phyloP scores from a whole-genome alignment of 2,797 vertebrate genomes.

The Chiroxiphia lanceolata region DNA sequence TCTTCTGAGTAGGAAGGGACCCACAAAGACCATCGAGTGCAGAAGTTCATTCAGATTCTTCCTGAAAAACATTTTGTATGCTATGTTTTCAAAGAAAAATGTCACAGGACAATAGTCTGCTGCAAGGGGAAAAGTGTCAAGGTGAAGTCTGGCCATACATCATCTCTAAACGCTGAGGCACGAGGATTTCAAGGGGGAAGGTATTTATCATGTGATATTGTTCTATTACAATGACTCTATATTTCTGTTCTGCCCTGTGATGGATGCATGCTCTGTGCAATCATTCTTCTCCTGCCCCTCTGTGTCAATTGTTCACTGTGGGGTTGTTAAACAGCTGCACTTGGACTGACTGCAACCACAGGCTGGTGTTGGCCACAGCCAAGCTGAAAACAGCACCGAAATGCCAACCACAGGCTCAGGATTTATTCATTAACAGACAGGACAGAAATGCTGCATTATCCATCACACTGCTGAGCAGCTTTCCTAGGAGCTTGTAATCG shows the following conservation, averaged over 20 bases:
- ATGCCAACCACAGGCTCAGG: not conserved
- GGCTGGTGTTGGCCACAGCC: not conserved
- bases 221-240: slow-evolving; percentile 70
- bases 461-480: not conserved
- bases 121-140: slow-evolving; percentile 47
- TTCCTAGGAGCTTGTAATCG: not conserved
- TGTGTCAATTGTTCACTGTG: slow-evolving; percentile 33
- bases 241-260: slow-evolving; percentile 66
- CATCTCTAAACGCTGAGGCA: slow-evolving; percentile 45
- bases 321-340: slow-evolving; percentile 54
- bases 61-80: not conserved
- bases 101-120: slow-evolving; percentile 24
- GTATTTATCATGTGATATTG: slow-evolving; percentile 75
- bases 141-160: slow-evolving; percentile 52
- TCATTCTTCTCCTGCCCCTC: slow-evolving; percentile 62
- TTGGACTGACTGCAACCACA: slow-evolving; percentile 15
- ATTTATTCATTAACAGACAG: not conserved
- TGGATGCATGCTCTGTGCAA: slow-evolving; percentile 61
- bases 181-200: slow-evolving; percentile 63
- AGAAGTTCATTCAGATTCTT: not conserved
- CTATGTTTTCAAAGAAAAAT: slow-evolving; percentile 18
- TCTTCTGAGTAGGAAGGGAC: not conserved
- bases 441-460: not conserved
- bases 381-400: not conserved
- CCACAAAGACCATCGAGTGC: not conserved